Evolutionary conservation across 2,888 invertebrate species (phyloP).

Genomic region (Chrysolina oricalcia): DNA sequence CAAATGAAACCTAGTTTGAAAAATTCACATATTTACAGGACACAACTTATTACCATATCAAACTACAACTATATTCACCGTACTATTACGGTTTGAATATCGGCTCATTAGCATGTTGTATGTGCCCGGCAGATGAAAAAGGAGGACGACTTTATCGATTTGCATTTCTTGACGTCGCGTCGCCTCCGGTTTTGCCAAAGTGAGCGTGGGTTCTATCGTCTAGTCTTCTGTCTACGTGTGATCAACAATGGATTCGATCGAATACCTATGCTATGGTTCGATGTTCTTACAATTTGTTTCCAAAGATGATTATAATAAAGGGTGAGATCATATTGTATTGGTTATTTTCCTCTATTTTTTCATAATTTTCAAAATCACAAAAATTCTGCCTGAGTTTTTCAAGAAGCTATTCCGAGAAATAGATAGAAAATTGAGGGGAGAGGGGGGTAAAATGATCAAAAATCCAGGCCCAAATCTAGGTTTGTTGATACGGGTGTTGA

Average conservation of each 20-base stretch:
- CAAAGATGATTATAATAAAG: background rate
- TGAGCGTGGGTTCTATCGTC: background rate
- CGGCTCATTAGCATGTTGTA: background rate
- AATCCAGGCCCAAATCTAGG: no score
- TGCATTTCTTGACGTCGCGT: slow-evolving; percentile 63
- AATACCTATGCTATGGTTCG: background rate
- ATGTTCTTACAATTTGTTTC: background rate
- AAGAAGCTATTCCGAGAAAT: no score
- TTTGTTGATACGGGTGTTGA: no score
- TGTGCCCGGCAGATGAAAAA: background rate
- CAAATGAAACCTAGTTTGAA: no score
- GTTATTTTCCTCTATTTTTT: no score
- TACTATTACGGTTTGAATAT: background rate
- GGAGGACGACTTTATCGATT: slow-evolving; percentile 57
- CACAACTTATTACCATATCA: no score
- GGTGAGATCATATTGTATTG: background rate
- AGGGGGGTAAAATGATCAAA: no score
- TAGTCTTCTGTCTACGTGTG: background rate
- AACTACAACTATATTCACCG: background rate
- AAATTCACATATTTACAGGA: no score
- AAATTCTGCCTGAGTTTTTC: no score
- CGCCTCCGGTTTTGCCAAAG: slow-evolving; percentile 34
- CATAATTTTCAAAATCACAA: no score
- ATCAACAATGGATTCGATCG: background rate
- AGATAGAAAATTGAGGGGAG: no score